These are phyloP conservation scores for Schizopygopsis malacanthus DNA, from an alignment of 2,797 vertebrate species.

Conservation along the genomic window DNA sequence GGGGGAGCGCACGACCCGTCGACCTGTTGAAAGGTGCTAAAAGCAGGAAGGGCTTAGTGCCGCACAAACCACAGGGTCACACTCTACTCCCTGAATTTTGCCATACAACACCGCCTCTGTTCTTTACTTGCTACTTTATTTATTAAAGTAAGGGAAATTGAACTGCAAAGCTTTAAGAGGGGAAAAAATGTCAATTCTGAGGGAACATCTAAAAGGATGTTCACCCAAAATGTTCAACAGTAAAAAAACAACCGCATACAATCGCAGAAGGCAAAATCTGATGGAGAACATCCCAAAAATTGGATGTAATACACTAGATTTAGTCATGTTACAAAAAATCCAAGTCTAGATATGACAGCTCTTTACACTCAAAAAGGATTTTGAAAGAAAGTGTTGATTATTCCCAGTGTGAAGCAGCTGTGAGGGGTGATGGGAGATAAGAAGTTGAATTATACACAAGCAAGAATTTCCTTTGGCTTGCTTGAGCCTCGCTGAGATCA, in stretches of 20 bases:
- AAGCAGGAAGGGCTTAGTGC: constrained; percentile 65
- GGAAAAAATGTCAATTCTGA: background rate
- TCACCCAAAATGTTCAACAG: background rate
- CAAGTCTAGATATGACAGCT: background rate
- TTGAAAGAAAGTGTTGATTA: constrained; percentile 20
- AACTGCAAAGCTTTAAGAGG: background rate
- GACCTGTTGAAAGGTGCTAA: constrained; percentile 38
- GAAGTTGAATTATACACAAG: constrained; percentile 7
- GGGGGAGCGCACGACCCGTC: constrained; percentile 34
- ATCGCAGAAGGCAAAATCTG: background rate
- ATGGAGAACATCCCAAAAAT: background rate
- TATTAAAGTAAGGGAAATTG: background rate
- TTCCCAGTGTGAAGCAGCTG: constrained; percentile 24
- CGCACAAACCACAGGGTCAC: constrained; percentile 47
- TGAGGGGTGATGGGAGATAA: constrained; percentile 18
- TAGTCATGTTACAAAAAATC: background rate
- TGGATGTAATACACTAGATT: background rate
- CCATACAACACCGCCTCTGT: constrained; percentile 41
- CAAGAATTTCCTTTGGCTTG: constrained; percentile 29
- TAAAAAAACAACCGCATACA: background rate
- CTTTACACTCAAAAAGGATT: background rate
- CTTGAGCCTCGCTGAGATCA: constrained; percentile 25
- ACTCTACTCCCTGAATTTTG: constrained; percentile 31
- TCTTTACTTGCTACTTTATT: constrained; percentile 28
- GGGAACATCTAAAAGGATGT: background rate